phyloP scores from a whole-genome alignment of 2,113 vertebrate genomes.

The Burhinus bistriatus region DNA sequence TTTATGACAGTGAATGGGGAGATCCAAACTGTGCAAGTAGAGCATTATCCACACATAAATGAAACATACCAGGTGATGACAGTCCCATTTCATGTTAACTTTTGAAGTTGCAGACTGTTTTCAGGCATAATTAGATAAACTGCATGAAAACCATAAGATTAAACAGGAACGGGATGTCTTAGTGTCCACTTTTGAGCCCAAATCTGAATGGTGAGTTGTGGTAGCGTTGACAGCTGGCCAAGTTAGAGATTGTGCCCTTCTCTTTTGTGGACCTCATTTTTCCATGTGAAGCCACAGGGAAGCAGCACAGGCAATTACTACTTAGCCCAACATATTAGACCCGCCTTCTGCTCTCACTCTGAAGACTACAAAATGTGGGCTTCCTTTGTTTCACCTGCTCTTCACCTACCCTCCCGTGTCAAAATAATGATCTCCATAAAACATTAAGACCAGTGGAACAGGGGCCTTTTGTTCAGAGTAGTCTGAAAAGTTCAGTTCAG shows the following conservation, averaged over 20 bases:
- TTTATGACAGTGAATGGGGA: neutral
- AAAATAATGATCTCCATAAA: neutral
- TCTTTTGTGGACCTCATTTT: neutral
- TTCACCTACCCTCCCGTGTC: neutral
- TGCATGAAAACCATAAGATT: neutral
- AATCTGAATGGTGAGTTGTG: neutral
- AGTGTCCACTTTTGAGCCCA: neutral
- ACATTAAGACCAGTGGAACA: neutral
- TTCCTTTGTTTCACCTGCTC: neutral
- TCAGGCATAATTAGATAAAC: neutral
- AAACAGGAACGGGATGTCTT: neutral
- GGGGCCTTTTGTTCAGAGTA: neutral
- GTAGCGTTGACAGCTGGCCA: neutral
- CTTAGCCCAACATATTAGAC: neutral
- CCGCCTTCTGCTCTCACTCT: neutral
- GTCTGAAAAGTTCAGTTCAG: neutral
- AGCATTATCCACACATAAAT: neutral
- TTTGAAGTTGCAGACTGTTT: neutral
- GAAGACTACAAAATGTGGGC: neutral
- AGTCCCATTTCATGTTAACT: neutral
- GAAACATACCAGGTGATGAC: neutral
- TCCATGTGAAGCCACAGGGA: no score
- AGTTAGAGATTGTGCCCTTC: neutral
- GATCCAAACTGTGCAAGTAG: neutral
- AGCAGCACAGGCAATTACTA: neutral